Evolutionary conservation across 2,113 vertebrate species (phyloP), one percentile per base, ranked within the genome.

Genomic region (Entelurus aequoreus): DNA sequence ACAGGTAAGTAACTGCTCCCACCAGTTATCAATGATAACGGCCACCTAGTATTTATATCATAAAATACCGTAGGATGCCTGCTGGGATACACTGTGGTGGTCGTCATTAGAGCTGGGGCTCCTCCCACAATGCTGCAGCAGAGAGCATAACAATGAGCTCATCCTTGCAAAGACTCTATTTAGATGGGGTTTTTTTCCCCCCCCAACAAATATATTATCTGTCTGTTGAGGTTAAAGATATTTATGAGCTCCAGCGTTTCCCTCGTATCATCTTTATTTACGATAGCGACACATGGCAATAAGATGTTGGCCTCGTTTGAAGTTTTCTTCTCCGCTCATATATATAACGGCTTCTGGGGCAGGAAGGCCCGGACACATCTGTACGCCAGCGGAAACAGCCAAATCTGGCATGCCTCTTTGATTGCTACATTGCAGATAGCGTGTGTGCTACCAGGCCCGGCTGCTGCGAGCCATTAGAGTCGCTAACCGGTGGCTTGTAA

Each of bases 271-370:
- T 46, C 42, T 46, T 46, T 46, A 46, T 57, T 57, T 57, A 57
- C 40, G 44, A 57, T 6, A 4, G 38, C 19, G 55, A 57, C 55
- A 57, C 55, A 57, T 57, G 55, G 55, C 55, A 57, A 57, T 57
- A 57, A 57, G 55, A 57, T 57, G 55, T 57, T 57, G 37, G 55
- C 55, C 28, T 16, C 8, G 38, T 57, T 57, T 57, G 55, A 57
- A 57, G 55, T 57, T 46, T 46, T 46, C 3, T 46, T 28, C 42
- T 46, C 10, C 10, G 42, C 42, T 46, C 42, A 12, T 6, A 46
- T 46, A 11, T 12, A 5, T 12, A 12, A 46, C 42, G 42, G 42
- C 42, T 46, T 12, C 42, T 12, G 42, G 42, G 7, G 7, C 42
- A 10, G 42, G 42, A 44, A 44, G 10, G 6, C 42, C 42, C 42